Conservation (phyloP, 1,140 invertebrate species). For the Drosophila yakuba region DNA sequence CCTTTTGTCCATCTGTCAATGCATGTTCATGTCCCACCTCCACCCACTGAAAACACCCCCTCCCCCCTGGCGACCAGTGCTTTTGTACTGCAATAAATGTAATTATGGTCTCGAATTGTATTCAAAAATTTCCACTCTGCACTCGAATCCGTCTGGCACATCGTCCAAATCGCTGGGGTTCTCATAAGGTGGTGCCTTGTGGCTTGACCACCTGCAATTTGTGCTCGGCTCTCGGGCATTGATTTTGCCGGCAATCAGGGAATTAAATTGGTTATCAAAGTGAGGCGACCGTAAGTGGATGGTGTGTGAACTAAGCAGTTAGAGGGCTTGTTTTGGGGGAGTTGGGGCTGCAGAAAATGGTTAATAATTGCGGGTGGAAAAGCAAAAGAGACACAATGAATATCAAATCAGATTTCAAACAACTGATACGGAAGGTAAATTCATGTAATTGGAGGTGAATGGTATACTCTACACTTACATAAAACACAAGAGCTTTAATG, state of each 20-base stretch:
- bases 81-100: slow-evolving; percentile 76
- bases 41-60: slow-evolving; percentile 7
- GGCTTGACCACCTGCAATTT: slow-evolving; percentile 45
- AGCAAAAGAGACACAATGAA: background rate
- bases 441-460: background rate
- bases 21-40: slow-evolving; percentile 39
- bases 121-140: slow-evolving; percentile 52
- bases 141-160: slow-evolving; percentile 19
- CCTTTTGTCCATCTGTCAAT: slow-evolving; percentile 51
- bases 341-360: background rate
- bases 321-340: background rate
- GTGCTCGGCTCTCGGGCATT: slow-evolving; percentile 42
- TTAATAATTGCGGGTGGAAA: slow-evolving; percentile 8
- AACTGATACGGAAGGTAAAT: background rate
- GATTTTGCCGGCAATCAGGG: slow-evolving; percentile 41
- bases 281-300: slow-evolving; percentile 9
- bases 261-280: slow-evolving; percentile 48
- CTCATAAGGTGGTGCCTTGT: slow-evolving; percentile 33
- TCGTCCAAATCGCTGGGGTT: slow-evolving; percentile 17
- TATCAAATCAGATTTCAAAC: slow-evolving; percentile 11
- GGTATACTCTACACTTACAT: background rate
- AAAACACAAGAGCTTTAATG: background rate
- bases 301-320: slow-evolving; percentile 9
- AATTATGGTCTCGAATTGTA: slow-evolving; percentile 76
- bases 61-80: slow-evolving; percentile 18